phyloP scores from a whole-genome alignment of 2,113 vertebrate genomes.

The Haemorhous mexicanus region DNA sequence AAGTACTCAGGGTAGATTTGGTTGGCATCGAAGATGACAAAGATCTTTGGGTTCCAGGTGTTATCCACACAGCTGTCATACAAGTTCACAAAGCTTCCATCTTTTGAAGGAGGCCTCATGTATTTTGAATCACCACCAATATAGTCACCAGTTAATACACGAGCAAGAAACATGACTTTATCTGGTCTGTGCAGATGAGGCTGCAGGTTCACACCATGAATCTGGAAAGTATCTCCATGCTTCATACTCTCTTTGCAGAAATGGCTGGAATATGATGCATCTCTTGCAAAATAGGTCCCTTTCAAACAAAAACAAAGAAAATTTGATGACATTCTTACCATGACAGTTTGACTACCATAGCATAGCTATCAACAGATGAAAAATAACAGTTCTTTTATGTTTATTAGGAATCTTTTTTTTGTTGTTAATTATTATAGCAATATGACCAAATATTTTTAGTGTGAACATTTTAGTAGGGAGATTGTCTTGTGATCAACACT shows the following conservation, averaged over 20 bases:
- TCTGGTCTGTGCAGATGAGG: slow-evolving; percentile 70
- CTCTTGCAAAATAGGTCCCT: slow-evolving; percentile 96
- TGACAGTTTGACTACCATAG: neutral
- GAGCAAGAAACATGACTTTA: slow-evolving; percentile 94
- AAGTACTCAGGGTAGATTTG: slow-evolving; percentile 97
- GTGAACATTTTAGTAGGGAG: neutral
- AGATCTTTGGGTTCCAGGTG: slow-evolving; percentile 91
- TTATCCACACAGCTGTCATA: slow-evolving; percentile 97
- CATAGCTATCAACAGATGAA: neutral
- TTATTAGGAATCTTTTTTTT: neutral
- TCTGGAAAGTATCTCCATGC: slow-evolving; percentile 83
- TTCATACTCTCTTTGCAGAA: slow-evolving; percentile 91
- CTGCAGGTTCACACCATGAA: slow-evolving; percentile 73
- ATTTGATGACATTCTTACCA: neutral
- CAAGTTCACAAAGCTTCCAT: slow-evolving; percentile 90
- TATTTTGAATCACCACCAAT: slow-evolving; percentile 86
- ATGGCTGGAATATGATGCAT: slow-evolving; percentile 91
- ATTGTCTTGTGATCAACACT: neutral
- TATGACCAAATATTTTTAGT: neutral
- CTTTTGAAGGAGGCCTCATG: slow-evolving; percentile 92
- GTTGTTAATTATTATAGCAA: neutral
- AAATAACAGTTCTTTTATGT: neutral
- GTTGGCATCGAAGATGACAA: slow-evolving; percentile 95
- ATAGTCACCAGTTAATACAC: slow-evolving; percentile 92
- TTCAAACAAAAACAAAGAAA: neutral